Conservation (phyloP, 2,888 invertebrate genomes). For the Apodemia hepburni region DNA sequence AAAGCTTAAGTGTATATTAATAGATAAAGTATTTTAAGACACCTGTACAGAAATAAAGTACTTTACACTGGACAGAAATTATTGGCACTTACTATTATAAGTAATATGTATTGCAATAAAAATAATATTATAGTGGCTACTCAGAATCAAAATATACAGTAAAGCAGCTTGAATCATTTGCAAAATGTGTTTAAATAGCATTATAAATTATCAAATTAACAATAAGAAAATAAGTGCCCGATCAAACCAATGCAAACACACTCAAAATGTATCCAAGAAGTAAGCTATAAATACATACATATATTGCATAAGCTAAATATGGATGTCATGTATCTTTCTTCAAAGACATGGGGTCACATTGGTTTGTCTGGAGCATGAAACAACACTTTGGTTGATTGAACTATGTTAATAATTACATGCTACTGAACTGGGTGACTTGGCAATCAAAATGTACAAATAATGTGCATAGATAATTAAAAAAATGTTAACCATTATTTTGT, state of each 20-base stretch:
- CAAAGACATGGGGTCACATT: background rate
- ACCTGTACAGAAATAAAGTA: background rate
- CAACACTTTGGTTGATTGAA: background rate
- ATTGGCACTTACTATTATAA: background rate
- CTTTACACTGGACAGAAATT: slow-evolving; percentile 4
- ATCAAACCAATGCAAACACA: background rate
- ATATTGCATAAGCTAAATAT: background rate
- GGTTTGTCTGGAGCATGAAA: background rate
- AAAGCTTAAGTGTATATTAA: too few relatives aligned
- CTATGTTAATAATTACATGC: background rate
- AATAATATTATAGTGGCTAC: slow-evolving; percentile 1
- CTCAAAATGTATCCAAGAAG: background rate
- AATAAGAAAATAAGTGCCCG: background rate
- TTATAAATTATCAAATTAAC: background rate
- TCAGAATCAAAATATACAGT: slow-evolving; percentile 1
- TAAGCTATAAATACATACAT: background rate
- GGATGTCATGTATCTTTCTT: background rate
- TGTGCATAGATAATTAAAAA: background rate
- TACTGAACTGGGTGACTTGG: background rate
- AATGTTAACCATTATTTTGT: too few relatives aligned
- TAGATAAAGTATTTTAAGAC: background rate
- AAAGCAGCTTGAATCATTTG: background rate
- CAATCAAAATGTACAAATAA: background rate
- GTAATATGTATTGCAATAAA: background rate
- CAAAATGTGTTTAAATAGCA: background rate